These are phyloP conservation scores for Melipona quadrifasciata DNA, from an alignment of 1,140 invertebrate species.

Conservation along the genomic window DNA sequence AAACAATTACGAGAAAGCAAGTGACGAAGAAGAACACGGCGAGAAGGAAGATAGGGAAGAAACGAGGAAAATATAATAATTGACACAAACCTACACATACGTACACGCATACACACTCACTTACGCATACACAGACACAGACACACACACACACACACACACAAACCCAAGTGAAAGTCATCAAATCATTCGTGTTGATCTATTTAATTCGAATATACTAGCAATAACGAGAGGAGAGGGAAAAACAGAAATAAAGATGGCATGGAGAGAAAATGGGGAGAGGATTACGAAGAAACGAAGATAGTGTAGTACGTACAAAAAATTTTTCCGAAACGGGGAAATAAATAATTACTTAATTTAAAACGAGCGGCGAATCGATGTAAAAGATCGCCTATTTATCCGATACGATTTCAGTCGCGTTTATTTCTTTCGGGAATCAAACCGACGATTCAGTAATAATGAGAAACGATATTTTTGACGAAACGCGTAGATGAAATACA, in stretches of 20 bases:
- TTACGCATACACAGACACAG: no score
- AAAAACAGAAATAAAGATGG: not conserved
- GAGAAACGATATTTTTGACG: conserved; percentile 4
- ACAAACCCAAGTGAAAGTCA: not conserved
- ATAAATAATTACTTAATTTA: not conserved
- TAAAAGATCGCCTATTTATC: not conserved
- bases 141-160: no score
- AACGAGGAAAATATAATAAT: not conserved
- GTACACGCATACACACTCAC: not conserved
- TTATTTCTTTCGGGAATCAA: not conserved
- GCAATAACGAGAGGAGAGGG: not conserved
- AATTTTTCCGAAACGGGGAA: no score
- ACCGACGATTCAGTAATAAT: not conserved
- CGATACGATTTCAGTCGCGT: not conserved
- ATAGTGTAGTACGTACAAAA: not conserved
- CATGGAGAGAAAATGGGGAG: not conserved
- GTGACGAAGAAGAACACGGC: not conserved
- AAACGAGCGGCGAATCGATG: not conserved
- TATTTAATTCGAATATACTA: not conserved
- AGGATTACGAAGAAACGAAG: not conserved
- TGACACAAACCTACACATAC: not conserved
- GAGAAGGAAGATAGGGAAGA: not conserved
- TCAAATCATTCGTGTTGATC: not conserved
- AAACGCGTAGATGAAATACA: conserved; percentile 3
- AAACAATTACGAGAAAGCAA: conserved; percentile 52